Base-by-base conservation (phyloP, 2,888 invertebrate genomes). In the Octodonta nipae region DNA sequence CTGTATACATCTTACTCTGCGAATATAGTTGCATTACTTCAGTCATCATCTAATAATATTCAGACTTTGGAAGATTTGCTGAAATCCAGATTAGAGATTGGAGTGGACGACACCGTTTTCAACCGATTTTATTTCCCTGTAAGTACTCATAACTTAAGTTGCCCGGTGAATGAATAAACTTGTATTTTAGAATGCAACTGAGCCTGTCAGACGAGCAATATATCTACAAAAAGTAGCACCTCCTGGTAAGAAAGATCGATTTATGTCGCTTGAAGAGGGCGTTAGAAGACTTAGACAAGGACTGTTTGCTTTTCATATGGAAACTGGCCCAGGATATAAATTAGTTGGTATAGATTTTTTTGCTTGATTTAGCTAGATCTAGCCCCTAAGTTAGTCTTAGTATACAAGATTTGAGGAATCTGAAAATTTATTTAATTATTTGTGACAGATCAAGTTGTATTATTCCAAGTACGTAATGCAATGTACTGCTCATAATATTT, bases 1-100 rank as follows among this genome's bases (percentile, higher is more conserved):
- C 60, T 82, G 1, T 81, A 79, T 51, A 76, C 78, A 0, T 78
- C 81, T 1, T 82, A 80, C 49, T 72, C 81, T 1, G 81, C 81
- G 0, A 80, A 79, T 46, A 81, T 82, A 28, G 81, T 82, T 0
- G 78, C 79, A 1, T 56, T 82, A 1, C 63, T 82, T 1, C 80
- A 81, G 50, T 77, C 80, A 0, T 77, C 80, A 14, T 77, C 80
- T 1, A 69, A 70, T 2, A 71, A 73, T 42, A 77, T 82, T 34
- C 67, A 66, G 44, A 74, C 72, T 0, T 50, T 78, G 6, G 61
- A 68, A 2, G 78, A 80, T 50, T 60, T 82, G 13, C 55, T 77
- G 3, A 65, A 72, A 37, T 79, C 80, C 1, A 67, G 78, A 8
- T 55, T 82, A 8, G 67, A 67, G 40, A 64, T 80, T 28, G 80